Conservation (phyloP, 2,797 vertebrate genomes). For the Orientallactaga sibirica region DNA sequence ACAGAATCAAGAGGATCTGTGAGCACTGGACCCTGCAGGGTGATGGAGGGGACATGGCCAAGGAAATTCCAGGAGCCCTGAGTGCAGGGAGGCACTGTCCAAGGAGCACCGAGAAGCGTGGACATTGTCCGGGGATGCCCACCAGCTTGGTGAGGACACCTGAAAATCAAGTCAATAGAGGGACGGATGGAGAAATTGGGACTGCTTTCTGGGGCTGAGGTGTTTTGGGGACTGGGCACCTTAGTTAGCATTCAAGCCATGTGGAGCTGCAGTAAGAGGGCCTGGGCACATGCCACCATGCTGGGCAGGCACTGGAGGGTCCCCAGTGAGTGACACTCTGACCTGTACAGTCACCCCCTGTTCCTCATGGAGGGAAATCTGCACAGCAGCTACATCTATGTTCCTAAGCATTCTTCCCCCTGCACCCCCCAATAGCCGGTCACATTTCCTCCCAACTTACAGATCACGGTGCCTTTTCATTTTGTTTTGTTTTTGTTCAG, state of each 20-base stretch:
- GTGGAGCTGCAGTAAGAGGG: not conserved
- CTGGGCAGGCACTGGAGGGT: no score
- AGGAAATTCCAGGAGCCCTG: not conserved
- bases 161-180: not conserved
- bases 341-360: not conserved
- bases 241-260: not conserved
- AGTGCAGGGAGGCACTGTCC: not conserved
- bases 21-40: not conserved
- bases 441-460: not conserved
- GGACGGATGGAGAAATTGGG: not conserved
- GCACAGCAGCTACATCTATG: not conserved
- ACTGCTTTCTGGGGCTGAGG: not conserved
- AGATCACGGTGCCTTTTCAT: not conserved
- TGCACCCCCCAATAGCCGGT: no score
- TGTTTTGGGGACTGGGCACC: not conserved
- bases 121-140: not conserved
- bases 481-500: not conserved
- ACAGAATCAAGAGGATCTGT: not conserved
- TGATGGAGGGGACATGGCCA: not conserved
- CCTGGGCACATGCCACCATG: fast-evolving
- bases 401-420: not conserved
- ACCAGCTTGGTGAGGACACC: not conserved
- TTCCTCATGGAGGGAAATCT: not conserved
- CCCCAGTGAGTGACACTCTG: not conserved
- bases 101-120: not conserved